Base-by-base conservation (phyloP, 1,140 invertebrate species). In the Drosophila asahinai region DNA sequence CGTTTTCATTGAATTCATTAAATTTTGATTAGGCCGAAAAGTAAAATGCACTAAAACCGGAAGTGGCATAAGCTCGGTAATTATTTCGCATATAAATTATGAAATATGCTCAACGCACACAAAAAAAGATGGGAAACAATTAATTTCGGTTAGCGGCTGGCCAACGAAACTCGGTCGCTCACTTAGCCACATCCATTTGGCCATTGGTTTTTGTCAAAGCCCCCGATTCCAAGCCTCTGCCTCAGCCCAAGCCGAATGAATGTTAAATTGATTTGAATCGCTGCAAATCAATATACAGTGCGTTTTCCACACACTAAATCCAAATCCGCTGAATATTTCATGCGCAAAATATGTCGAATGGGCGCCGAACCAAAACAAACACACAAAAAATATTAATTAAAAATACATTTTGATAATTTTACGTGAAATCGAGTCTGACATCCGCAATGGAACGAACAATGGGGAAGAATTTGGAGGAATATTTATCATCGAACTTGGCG, bases 371-470 rank as follows among this genome's bases (percentile, higher is more conserved):
- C 57, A 70, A 76, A 83, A 77, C n/a, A 52, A 55, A 61, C 48
- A 68, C 15, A 33, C n/a, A 58, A 61, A 27, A 55, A 74, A 63
- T 40, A 70, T 79, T 83, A 66, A 84, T 81, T 79, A 65, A 79
- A 79, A 79, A 79, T 79, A 72, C 59, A 79, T 79, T 79, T 78
- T 79, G 36, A 79, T 79, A 58, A 66, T 80, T 62, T 67, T 80
- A 80, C 77, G 63, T 75, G 63, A 67, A 77, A 86, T 76, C 86
- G 55, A 84, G 61, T 68, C 77, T 66, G 86, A 90, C 86, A 90
- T 90, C 86, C 86, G 86, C 86, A 80, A 90, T 80, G 55, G 67
- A 86, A 80, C 82, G 66, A 84, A 81, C 81, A 81, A 90, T 81
- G 59, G 63, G 60, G 60, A 55, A 76, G 49, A 52, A 79, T 51